These are phyloP conservation scores for Amphipyra tragopoginis DNA, from an alignment of 2,888 invertebrate species.

Conservation along the genomic window DNA sequence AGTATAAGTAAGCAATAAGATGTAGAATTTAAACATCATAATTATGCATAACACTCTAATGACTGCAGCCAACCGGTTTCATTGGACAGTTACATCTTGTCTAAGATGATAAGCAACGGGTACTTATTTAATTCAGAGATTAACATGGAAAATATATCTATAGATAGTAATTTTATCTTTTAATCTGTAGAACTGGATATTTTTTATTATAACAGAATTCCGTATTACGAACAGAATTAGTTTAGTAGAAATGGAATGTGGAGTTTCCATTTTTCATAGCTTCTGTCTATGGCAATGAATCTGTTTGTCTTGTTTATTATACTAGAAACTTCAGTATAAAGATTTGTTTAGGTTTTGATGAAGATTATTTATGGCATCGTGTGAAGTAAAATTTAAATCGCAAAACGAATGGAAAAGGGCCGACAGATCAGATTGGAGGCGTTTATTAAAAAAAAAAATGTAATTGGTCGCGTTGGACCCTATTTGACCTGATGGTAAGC, in stretches of 20 bases:
- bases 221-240: too few relatives aligned
- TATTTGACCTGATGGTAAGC: too few relatives aligned
- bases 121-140: slow-evolving; percentile 31
- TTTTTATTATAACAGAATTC: slow-evolving; percentile 13
- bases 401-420: too few relatives aligned
- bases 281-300: neutral
- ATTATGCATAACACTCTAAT: slow-evolving; percentile 23
- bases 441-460: too few relatives aligned
- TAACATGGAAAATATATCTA: slow-evolving; percentile 23
- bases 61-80: slow-evolving; percentile 11
- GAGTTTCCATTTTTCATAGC: slow-evolving; percentile 6
- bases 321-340: too few relatives aligned
- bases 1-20: slow-evolving; percentile 8
- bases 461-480: too few relatives aligned
- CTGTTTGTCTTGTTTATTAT: neutral
- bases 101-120: slow-evolving; percentile 32
- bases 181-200: slow-evolving; percentile 22
- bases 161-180: slow-evolving; percentile 20
- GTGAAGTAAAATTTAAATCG: too few relatives aligned
- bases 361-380: too few relatives aligned
- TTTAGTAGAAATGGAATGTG: slow-evolving; percentile 11
- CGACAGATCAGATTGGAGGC: too few relatives aligned
- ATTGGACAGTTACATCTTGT: slow-evolving; percentile 40
- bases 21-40: slow-evolving; percentile 25
- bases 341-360: too few relatives aligned